phyloP scores from a whole-genome alignment of 2,113 vertebrate species.

The Grantiella picta region DNA sequence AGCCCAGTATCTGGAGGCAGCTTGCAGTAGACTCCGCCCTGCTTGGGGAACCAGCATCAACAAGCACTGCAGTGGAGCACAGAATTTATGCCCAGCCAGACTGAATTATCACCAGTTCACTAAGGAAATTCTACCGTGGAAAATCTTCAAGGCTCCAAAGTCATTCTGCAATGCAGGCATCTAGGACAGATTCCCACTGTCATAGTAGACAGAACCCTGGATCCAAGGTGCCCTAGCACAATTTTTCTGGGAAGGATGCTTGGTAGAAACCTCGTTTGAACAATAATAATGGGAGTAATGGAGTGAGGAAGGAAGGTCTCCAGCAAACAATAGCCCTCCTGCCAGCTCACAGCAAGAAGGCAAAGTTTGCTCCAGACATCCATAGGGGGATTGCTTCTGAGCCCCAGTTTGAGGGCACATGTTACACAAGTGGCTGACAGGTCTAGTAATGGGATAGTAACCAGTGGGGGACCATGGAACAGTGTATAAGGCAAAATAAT shows the following conservation, averaged over 20 bases:
- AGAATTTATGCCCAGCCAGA: not conserved
- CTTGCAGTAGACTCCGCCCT: not conserved
- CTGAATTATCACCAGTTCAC: not conserved
- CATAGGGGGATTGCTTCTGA: rapidly evolving
- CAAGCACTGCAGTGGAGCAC: not conserved
- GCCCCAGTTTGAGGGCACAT: not conserved
- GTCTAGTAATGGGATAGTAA: not conserved
- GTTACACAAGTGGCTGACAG: not conserved
- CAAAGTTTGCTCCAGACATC: not conserved
- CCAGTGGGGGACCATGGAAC: not conserved
- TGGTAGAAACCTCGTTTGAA: not conserved
- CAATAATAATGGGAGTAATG: not conserved
- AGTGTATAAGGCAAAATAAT: not conserved
- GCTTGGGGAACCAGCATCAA: not conserved
- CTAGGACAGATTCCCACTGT: not conserved
- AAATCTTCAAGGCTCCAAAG: not conserved
- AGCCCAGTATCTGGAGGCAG: not conserved
- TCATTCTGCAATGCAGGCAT: not conserved
- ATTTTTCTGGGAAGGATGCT: not conserved
- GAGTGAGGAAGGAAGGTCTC: not conserved
- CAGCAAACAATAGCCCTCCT: not conserved
- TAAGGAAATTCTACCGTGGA: not conserved
- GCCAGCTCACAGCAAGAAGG: not conserved
- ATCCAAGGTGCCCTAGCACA: not conserved
- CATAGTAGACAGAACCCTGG: not conserved